phyloP scores from a whole-genome alignment of 2,113 vertebrate genomes.

The Callipepla squamata region DNA sequence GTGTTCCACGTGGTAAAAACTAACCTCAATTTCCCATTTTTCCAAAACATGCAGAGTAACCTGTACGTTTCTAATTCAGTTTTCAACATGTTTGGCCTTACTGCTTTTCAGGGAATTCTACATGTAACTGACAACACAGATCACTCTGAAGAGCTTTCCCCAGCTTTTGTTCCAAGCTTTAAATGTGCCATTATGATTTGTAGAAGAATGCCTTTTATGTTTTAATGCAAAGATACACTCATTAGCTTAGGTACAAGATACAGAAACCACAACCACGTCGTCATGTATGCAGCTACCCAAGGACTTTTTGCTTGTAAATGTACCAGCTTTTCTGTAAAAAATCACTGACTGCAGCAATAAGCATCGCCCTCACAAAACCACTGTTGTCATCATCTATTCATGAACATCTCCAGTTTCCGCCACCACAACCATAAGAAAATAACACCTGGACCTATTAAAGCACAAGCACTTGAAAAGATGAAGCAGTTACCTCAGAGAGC shows the following conservation, averaged over 20 bases:
- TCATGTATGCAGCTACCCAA: not conserved
- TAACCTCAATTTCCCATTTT: not conserved
- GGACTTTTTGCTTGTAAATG: not conserved
- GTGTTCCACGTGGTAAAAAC: not conserved
- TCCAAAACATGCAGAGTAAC: not conserved
- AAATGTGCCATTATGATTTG: not conserved
- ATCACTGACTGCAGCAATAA: not conserved
- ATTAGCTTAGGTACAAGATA: not conserved
- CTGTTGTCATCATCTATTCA: not conserved
- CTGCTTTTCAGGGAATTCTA: not conserved
- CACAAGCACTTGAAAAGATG: accelerated
- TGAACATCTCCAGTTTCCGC: not conserved
- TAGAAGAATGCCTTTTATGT: not conserved
- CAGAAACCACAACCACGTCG: not conserved
- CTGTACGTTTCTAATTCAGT: not conserved
- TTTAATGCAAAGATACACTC: accelerated
- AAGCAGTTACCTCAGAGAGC: conserved; percentile 86
- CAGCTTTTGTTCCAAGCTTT: not conserved
- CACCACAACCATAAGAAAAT: not conserved
- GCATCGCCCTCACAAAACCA: not conserved
- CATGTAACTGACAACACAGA: not conserved
- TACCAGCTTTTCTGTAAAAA: not conserved
- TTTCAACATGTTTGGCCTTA: not conserved
- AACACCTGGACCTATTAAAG: not conserved
- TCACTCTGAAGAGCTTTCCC: not conserved